Conservation (phyloP, 2,797 vertebrate species). For the Lagodon rhomboides region DNA sequence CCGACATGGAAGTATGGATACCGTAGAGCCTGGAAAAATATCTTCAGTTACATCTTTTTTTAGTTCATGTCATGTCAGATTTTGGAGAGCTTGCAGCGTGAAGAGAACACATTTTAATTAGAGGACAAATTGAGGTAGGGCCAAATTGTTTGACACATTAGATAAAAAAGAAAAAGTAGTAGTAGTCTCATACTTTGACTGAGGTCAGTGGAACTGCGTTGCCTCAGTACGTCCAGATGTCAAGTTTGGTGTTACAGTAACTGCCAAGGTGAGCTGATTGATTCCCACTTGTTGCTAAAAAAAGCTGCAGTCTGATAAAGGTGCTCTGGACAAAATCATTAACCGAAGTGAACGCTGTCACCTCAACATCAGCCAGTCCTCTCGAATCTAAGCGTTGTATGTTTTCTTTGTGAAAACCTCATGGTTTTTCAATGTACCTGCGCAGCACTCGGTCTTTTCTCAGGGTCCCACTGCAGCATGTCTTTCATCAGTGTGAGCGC, state of each 20-base stretch:
- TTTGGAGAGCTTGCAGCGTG: background rate
- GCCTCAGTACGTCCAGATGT: slow-evolving; percentile 1
- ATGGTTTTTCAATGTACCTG: slow-evolving; percentile 83
- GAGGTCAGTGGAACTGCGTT: background rate
- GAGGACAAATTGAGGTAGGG: too few species aligned
- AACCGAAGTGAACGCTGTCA: background rate
- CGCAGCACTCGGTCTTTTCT: slow-evolving; percentile 92
- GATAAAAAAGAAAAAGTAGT: too few species aligned
- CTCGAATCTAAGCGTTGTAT: background rate
- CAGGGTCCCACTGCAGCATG: slow-evolving; percentile 94
- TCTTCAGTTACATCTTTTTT: background rate
- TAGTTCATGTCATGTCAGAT: background rate
- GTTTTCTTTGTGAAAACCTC: background rate
- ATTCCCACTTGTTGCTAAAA: slow-evolving; percentile 30
- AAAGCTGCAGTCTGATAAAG: slow-evolving; percentile 24
- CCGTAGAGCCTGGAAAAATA: slow-evolving; percentile 86
- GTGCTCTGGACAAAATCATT: background rate
- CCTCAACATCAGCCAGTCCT: background rate
- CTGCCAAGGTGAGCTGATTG: slow-evolving; percentile 16
- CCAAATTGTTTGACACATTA: too few species aligned
- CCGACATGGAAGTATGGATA: slow-evolving; percentile 94
- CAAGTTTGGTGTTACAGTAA: slow-evolving; percentile 19
- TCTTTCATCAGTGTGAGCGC: slow-evolving; percentile 92
- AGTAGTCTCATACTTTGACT: background rate
- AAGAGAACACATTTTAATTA: too few species aligned